Conservation (phyloP, 2,797 vertebrate species). For the Parauchenoglanis ngamensis region DNA sequence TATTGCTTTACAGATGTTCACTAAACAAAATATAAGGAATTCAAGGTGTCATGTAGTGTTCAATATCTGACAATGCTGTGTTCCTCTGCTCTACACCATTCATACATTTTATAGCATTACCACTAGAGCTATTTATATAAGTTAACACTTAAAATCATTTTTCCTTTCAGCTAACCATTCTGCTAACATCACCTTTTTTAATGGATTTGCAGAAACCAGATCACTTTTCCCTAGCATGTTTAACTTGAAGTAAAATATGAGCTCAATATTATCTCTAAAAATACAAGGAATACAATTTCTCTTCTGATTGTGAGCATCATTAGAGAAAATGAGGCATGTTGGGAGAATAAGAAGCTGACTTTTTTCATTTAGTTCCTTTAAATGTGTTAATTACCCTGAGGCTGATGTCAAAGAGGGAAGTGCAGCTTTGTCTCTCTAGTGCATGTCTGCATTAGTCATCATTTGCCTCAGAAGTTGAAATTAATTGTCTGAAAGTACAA, state of each 20-base stretch:
- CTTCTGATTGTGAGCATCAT: not conserved
- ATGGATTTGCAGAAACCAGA: not conserved
- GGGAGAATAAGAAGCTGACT: not conserved
- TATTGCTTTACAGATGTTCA: not conserved
- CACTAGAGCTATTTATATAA: not conserved
- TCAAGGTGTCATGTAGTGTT: not conserved
- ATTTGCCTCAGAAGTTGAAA: not conserved
- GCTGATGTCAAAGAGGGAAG: not conserved
- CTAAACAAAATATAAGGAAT: not conserved
- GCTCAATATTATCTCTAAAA: not conserved
- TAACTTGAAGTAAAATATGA: not conserved
- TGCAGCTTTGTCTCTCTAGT: not conserved
- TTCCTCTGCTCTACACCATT: not conserved
- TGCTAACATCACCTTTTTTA: not conserved
- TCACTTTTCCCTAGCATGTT: not conserved
- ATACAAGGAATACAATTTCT: not conserved
- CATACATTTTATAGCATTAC: not conserved
- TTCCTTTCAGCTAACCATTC: not conserved
- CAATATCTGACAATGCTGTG: not conserved
- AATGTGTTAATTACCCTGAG: not conserved
- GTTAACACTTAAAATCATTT: not conserved
- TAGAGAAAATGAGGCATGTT: not conserved
- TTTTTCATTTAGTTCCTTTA: not conserved
- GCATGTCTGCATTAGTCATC: not conserved
- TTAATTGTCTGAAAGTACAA: slow-evolving; percentile 21